Evolutionary conservation across 2,113 vertebrate species (phyloP), one percentile per base, ranked within the genome.

Genomic region (Cochlearius cochlearius): DNA sequence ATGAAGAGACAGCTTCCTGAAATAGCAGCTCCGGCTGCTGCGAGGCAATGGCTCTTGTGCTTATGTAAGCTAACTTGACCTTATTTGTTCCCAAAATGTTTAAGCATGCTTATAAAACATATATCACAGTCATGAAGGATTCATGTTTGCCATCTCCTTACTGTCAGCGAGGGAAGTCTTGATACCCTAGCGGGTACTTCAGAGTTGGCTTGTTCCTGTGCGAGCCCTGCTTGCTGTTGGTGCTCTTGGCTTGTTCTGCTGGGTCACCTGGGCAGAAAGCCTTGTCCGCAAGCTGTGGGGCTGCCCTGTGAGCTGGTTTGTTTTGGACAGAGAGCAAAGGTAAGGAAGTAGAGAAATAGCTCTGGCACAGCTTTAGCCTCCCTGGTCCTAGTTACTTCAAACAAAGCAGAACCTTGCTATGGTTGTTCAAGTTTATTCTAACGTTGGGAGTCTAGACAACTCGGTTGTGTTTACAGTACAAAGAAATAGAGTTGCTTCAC

Each of bases 61-160:
- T 97, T 96, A 91, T 43, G 41, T 97, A 97, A 96, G 79, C 79
- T 66, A 45, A 43, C 85, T 75, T 94, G 95, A 95, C 96, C 95
- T 94, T 94, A 69, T 76, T 95, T 96, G 95, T 92, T 94, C 90
- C 63, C 58, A 58, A 69, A 77, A 52, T 68, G 39, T 80, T 97
- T 68, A 81, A 81, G 39, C 49, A 7, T 71, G 56, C 67, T 88
- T 85, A 77, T 64, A 86, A 96, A 96, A 93, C 76, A 91, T 30
- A 16, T 9, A 81, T 76, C 45, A 22, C 3, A 7, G 72, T 72
- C 63, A 38, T 17, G 45, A 72, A 55, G 67, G 59, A 49, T 41
- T 72, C 56, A 16, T 26, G 18, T 56, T 73, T 90, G 64, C 83
- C 63, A 30, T 76, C 17, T 80, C 82, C 72, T 83, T 45, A 5